Percentiles rank a stretch among this genome's conserved stretches.
Evolutionary conservation across 2,113 vertebrate species (phyloP).

Genomic region (Macquaria ambigua): DNA sequence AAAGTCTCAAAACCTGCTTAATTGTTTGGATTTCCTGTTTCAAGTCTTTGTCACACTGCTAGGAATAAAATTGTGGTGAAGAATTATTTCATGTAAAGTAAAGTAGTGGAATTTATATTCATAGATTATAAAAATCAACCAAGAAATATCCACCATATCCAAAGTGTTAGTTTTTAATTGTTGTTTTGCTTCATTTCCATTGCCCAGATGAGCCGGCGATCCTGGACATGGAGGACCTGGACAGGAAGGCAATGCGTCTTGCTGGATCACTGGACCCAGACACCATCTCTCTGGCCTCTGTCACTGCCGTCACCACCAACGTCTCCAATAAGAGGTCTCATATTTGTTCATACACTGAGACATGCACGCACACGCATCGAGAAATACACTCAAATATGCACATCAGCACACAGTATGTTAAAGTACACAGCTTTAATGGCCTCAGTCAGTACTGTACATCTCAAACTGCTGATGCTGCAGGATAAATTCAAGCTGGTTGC

Average conservation of each 20-base stretch:
- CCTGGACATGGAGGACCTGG: conserved; percentile 93
- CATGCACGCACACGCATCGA: neutral
- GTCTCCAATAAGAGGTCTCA: conserved; percentile 97
- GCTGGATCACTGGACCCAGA: conserved; percentile 90
- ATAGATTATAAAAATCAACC: neutral
- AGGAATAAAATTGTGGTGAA: neutral
- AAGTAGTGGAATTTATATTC: neutral
- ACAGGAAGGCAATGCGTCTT: conserved; percentile 86
- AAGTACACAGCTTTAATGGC: neutral
- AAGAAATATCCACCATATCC: neutral
- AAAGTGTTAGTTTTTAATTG: accelerated
- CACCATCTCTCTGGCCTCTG: conserved; percentile 92
- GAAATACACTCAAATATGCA: neutral
- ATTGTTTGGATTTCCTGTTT: too few species aligned
- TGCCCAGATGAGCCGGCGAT: conserved; percentile 91
- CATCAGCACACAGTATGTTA: neutral
- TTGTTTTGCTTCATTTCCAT: neutral
- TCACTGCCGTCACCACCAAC: conserved; percentile 96
- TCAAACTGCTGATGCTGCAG: neutral
- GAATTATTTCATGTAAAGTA: neutral
- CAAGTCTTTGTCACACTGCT: neutral
- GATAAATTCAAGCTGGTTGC: neutral
- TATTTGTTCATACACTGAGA: neutral
- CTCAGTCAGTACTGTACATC: neutral
- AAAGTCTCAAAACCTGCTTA: too few species aligned